Evolutionary conservation across 2,888 invertebrate genomes (phyloP).

Genomic region (Euplexia lucipara): DNA sequence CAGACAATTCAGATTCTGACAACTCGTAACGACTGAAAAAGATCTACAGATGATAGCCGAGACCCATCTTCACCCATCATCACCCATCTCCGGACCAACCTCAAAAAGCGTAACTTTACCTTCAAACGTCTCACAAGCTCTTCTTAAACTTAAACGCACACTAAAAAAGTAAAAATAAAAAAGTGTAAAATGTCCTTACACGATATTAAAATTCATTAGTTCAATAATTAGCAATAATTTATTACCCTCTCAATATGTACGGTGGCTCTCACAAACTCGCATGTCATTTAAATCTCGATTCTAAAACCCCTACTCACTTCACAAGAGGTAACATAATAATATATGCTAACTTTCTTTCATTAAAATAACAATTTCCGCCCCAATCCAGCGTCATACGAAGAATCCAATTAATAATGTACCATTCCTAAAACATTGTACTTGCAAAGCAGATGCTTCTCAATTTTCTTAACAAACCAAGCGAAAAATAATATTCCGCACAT

Average conservation of each 20-base stretch:
- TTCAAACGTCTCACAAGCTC: too few relatives aligned
- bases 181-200: too few relatives aligned
- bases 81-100: too few relatives aligned
- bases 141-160: too few relatives aligned
- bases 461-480: conserved; percentile 86
- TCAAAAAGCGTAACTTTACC: too few relatives aligned
- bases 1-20: too few relatives aligned
- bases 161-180: too few relatives aligned
- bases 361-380: conserved; percentile 44
- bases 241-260: not conserved
- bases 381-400: conserved; percentile 27
- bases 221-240: not conserved
- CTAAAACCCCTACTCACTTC: not conserved
- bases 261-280: not conserved
- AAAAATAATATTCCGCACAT: conserved; percentile 82
- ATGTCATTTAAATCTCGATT: not conserved
- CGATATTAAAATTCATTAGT: too few relatives aligned
- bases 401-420: conserved; percentile 49
- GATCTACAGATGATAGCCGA: too few relatives aligned
- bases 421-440: conserved; percentile 65
- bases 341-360: conserved; percentile 36
- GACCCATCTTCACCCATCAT: too few relatives aligned
- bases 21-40: too few relatives aligned
- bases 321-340: not conserved
- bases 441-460: conserved; percentile 81